A percentile compares a stretch with the other conserved stretches of the same genome.
These are phyloP conservation scores for Scytalopus superciliaris DNA, from an alignment of 2,113 vertebrate genomes.

Conservation along the genomic window DNA sequence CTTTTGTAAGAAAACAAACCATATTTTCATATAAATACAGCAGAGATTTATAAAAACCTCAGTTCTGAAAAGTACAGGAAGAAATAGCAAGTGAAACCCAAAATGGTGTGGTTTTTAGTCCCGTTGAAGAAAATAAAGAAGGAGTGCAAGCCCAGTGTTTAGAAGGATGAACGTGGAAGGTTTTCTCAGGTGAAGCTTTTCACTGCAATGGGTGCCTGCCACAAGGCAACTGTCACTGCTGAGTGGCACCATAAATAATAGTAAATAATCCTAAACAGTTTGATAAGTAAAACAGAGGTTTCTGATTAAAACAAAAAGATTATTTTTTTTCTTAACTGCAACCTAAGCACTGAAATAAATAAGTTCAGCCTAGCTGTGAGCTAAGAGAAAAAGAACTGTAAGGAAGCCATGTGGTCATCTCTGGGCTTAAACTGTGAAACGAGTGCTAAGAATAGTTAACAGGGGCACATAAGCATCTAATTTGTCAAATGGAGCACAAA, in stretches of 20 bases:
- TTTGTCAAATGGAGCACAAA: slow-evolving; percentile 50
- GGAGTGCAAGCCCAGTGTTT: not conserved
- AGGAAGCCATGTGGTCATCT: not conserved
- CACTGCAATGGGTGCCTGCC: not conserved
- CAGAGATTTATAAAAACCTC: not conserved
- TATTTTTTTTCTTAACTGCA: not conserved
- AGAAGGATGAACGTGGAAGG: not conserved
- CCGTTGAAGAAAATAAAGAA: not conserved
- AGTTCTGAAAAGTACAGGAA: not conserved
- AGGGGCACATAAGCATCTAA: slow-evolving; percentile 26
- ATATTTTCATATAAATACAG: not conserved
- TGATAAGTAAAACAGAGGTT: not conserved
- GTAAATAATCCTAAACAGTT: not conserved
- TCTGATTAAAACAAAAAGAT: not conserved
- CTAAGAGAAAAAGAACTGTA: not conserved
- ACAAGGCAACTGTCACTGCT: not conserved
- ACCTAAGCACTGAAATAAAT: not conserved
- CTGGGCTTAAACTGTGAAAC: not conserved
- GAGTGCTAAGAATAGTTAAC: slow-evolving; percentile 33
- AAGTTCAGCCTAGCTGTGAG: slow-evolving; percentile 28
- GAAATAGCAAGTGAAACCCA: not conserved
- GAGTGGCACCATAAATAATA: not conserved
- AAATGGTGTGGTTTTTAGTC: not conserved
- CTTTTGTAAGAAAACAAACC: not conserved
- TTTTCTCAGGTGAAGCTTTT: not conserved